Evolutionary conservation across 2,888 invertebrate species (phyloP).

Genomic region (Rutpela maculata): DNA sequence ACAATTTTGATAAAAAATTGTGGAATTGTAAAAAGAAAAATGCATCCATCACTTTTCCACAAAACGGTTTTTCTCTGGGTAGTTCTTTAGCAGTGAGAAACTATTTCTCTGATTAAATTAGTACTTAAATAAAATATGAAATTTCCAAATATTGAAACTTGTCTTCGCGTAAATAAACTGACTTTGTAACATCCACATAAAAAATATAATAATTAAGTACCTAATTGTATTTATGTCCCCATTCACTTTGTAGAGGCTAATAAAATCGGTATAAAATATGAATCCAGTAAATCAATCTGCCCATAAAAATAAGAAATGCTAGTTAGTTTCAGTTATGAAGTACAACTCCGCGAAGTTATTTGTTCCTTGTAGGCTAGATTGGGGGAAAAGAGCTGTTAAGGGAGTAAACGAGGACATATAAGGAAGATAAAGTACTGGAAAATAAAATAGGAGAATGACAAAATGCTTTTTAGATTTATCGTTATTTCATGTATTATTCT

Average conservation of each 20-base stretch:
- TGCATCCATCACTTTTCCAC: too few relatives aligned
- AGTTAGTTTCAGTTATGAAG: slow-evolving; percentile 66
- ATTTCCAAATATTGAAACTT: too few relatives aligned
- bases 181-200: too few relatives aligned
- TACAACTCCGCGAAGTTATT: slow-evolving; percentile 58
- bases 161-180: too few relatives aligned
- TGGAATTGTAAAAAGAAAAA: too few relatives aligned
- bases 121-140: too few relatives aligned
- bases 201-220: slow-evolving; percentile 1
- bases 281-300: slow-evolving; percentile 54
- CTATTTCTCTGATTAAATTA: too few relatives aligned
- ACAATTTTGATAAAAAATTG: too few relatives aligned
- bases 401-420: slow-evolving; percentile 70
- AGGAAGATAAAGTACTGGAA: slow-evolving; percentile 72
- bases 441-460: slow-evolving; percentile 73
- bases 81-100: too few relatives aligned
- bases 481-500: slow-evolving; percentile 53
- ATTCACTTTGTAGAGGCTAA: slow-evolving; percentile 32
- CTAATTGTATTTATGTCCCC: slow-evolving; percentile 12
- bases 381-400: slow-evolving; percentile 61
- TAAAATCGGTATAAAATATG: slow-evolving; percentile 45
- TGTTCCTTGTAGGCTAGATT: slow-evolving; percentile 59
- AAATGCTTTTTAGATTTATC: slow-evolving; percentile 68
- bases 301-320: slow-evolving; percentile 65
- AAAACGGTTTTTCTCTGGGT: too few relatives aligned